Base-by-base conservation (phyloP, 2,113 vertebrate genomes). In the Gadus macrocephalus region DNA sequence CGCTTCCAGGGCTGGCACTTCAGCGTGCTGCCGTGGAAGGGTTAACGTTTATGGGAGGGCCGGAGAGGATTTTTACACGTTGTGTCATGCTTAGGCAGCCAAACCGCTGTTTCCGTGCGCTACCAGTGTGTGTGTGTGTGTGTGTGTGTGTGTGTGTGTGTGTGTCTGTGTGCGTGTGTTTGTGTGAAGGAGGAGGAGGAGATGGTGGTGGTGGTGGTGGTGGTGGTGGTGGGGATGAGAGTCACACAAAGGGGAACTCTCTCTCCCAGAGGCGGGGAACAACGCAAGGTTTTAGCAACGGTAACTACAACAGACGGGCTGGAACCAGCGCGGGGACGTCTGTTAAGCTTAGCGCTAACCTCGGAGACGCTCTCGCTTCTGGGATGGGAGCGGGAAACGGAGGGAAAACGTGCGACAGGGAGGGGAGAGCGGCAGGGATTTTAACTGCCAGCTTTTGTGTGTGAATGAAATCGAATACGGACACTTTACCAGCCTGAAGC, bases 221-320 rank as follows among this genome's bases (percentile, higher is more conserved):
- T 56, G 53, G 76, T 81, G 86, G 78, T 71, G 75, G 76, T 81
- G 86, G 74, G 71, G 74, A 69, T 28, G 6, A 65, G 66, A 78
- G 72, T 75, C 77, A 66, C 81, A 84, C 85, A 86, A 85, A 90
- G 88, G 42, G 86, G 84, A 91, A 89, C 78, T 78, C 42, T 90
- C 89, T 86, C 79, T 87, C 83, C 83, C 81, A 63, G 79, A 72
- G 87, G 90, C 85, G 76, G 79, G 31, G 83, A 87, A 83, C 75
- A 78, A 78, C 81, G 68, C 28, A 3, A 56, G 70, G 84, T 91
- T 92, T 92, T 92, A 91, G 91, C 91, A 92, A 93, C 92, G 79
- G 92, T 93, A 87, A 90, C 92, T 90, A 93, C 88, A 93, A 91
- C 91, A 92, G 80, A 87, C 81, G 42, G 66, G 74, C 86, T 71